Base-by-base conservation (phyloP, 2,113 vertebrate species). In the Taurulus bubalis region DNA sequence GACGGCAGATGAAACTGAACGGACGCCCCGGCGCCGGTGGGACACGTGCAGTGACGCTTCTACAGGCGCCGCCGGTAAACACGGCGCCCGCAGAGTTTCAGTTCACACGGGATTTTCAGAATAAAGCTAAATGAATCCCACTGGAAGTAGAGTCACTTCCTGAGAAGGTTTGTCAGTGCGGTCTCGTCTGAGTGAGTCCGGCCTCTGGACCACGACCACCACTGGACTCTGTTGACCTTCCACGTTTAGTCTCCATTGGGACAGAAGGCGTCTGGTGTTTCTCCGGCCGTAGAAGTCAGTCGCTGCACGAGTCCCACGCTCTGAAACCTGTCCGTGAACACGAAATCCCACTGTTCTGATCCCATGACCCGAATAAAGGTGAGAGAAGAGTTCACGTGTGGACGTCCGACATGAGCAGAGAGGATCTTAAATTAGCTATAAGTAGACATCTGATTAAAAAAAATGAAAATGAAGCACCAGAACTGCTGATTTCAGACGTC, bases 331-430 rank as follows among this genome's bases (percentile, higher is more conserved):
- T 58, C 49, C 20, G 10, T 9, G 22, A 36, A 59, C 55, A 28
- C 5, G 5, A 2, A 58, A 53, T 59, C 1, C 53, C 16, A n/a
- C 7, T 51, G 11, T 65, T 63, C 11, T 75, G 15, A 49, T 66
- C 26, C 24, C 3, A 30, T 67, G 22, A 20, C 28, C 64, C 34
- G 15, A 40, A 8, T 28, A 28, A 70, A 83, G 77, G 75, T 79
- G 66, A 83, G 79, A 83, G 11, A 36, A 67, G 2, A n/a, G 55
- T 70, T 28, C 1, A 30, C 12, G 5, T 5, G 59, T 85, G 76
- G 86, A 90, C 40, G 85, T 87, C 82, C 90, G 87, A 90, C n/a
- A 73, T 77, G 42, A 73, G 82, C 71, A 80, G 75, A 38, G 24
- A 4, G 15, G 1, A 55, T 30, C 6, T 14, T 22, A 34, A 1